These are phyloP conservation scores for Helarctos malayanus DNA, from an alignment of 2,797 vertebrate genomes.

Conservation along the genomic window DNA sequence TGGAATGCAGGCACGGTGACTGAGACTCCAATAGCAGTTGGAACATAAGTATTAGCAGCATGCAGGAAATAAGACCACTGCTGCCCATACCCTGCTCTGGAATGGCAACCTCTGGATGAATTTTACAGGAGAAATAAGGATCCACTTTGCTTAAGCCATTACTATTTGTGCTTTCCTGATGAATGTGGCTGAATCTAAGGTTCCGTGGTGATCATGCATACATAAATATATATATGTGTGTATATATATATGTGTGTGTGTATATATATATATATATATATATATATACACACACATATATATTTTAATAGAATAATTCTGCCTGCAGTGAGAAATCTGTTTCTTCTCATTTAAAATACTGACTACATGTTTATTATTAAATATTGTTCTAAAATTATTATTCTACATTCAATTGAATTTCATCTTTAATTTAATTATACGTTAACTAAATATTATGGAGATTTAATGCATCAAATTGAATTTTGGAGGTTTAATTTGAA, in stretches of 20 bases:
- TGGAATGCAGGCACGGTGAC: accelerated
- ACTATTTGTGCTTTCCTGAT: not conserved
- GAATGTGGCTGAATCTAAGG: not conserved
- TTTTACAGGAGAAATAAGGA: not conserved
- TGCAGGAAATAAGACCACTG: not conserved
- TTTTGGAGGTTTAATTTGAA: not conserved
- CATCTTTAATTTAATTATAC: constrained; percentile 12
- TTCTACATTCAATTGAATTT: not conserved
- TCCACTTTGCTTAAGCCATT: not conserved
- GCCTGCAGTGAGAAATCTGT: not conserved
- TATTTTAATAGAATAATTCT: not conserved
- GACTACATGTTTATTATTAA: not conserved
- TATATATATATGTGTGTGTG: too few species aligned
- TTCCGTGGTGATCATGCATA: not conserved
- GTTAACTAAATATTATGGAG: not conserved
- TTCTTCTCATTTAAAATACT: not conserved
- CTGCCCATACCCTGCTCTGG: not conserved
- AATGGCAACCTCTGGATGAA: not conserved
- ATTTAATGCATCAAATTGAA: not conserved
- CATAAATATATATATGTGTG: not conserved
- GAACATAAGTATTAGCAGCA: not conserved
- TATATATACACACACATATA: not conserved
- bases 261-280: too few species aligned
- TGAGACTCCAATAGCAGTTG: not conserved
- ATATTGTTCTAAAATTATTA: not conserved